phyloP scores from a whole-genome alignment of 2,113 vertebrate genomes.

The Pyxicephalus adspersus region DNA sequence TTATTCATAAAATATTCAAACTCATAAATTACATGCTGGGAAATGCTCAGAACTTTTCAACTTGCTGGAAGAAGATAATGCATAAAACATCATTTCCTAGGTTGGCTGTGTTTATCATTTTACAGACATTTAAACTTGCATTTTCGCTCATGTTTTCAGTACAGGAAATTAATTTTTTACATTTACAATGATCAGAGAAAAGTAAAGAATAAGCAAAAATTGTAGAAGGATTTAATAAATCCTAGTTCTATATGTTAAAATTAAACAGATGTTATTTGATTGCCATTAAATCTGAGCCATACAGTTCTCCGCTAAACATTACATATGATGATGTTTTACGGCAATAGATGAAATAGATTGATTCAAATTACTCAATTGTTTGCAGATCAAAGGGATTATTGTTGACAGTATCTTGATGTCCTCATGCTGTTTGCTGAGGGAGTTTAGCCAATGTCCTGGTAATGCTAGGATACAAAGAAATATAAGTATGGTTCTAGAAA shows the following conservation, averaged over 20 bases:
- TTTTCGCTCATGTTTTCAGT: slow-evolving; percentile 81
- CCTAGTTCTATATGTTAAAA: slow-evolving; percentile 81
- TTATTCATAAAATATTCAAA: slow-evolving; percentile 31
- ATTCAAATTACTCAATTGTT: slow-evolving; percentile 68
- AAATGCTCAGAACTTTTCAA: slow-evolving; percentile 45
- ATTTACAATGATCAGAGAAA: slow-evolving; percentile 69
- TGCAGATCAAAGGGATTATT: slow-evolving; percentile 70
- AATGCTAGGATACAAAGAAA: no score
- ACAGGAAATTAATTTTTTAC: slow-evolving; percentile 84
- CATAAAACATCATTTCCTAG: slow-evolving; percentile 69
- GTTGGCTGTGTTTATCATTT: slow-evolving; percentile 72
- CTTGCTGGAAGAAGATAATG: slow-evolving; percentile 29
- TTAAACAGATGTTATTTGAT: slow-evolving; percentile 85
- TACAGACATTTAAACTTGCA: slow-evolving; percentile 80
- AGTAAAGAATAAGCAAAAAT: slow-evolving; percentile 72
- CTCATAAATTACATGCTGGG: slow-evolving; percentile 33
- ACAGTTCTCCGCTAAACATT: slow-evolving; percentile 70
- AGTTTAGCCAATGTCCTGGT: not conserved
- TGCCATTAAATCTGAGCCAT: slow-evolving; percentile 76
- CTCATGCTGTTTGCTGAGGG: slow-evolving; percentile 54
- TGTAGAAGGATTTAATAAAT: slow-evolving; percentile 74
- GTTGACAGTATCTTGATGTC: slow-evolving; percentile 61
- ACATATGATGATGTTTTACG: slow-evolving; percentile 68
- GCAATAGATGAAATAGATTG: slow-evolving; percentile 68
- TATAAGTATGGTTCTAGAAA: no score